phyloP scores from a whole-genome alignment of 1,140 invertebrate species.

The Lepidotrigona ventralis region DNA sequence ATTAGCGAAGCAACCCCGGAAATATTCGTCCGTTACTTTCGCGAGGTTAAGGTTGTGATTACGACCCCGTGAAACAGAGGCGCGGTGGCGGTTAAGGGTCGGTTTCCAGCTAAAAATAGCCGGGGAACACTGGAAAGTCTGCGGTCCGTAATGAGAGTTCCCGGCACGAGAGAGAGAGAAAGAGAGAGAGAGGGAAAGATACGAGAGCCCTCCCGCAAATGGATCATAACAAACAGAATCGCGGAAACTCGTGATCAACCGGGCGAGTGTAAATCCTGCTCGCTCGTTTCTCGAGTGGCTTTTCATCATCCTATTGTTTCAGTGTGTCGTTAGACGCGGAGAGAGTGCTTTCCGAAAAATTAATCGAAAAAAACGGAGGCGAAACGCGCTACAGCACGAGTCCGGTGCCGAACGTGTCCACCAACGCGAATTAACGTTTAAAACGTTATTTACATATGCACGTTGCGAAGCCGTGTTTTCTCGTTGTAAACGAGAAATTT shows the following conservation, averaged over 20 bases:
- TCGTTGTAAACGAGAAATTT: constrained; percentile 14
- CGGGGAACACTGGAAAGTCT: constrained; percentile 30
- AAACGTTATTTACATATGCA: not conserved
- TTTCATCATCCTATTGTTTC: not conserved
- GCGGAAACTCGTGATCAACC: not conserved
- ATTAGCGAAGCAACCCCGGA: constrained; percentile 54
- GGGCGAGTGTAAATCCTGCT: not conserved
- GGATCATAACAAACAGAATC: constrained; percentile 36
- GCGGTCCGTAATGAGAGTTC: constrained; percentile 35
- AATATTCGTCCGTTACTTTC: constrained; percentile 55
- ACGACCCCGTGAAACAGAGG: constrained; percentile 43
- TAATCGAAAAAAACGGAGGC: not conserved
- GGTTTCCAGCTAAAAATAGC: constrained; percentile 27
- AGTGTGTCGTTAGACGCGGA: too few species aligned
- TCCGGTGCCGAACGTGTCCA: not conserved
- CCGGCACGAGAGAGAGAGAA: not conserved
- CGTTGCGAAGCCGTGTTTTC: constrained; percentile 1
- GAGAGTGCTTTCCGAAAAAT: not conserved
- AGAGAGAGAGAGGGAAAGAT: too few species aligned
- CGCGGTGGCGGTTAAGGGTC: constrained; percentile 2
- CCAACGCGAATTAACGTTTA: not conserved
- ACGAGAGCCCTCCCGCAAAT: constrained; percentile 11
- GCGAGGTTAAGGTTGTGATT: constrained; percentile 60
- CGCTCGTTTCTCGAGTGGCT: not conserved
- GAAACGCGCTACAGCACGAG: too few species aligned